Evolutionary conservation across 2,113 vertebrate species (phyloP).

Genomic region (Pelecanus crispus): DNA sequence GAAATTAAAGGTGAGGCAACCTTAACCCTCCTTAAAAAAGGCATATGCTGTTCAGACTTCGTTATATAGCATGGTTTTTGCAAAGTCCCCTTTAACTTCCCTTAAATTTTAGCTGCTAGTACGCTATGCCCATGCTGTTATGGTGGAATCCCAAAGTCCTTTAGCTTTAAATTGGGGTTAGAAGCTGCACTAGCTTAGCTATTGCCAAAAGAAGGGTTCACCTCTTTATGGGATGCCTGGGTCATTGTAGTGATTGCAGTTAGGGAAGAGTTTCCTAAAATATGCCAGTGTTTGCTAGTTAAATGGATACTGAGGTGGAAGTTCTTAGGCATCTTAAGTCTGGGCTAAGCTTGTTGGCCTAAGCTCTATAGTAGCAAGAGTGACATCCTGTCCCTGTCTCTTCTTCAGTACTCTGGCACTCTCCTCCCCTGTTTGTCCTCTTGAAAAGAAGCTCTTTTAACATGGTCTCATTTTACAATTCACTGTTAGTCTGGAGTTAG

Average conservation of each 20-base stretch:
- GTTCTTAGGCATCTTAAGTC: neutral
- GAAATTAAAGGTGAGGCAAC: constrained; percentile 88
- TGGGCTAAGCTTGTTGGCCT: neutral
- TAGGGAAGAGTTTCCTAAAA: neutral
- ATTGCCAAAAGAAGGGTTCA: neutral
- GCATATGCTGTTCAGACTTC: neutral
- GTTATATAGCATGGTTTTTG: neutral
- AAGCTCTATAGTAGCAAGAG: neutral
- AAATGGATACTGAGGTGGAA: neutral
- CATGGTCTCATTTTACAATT: neutral
- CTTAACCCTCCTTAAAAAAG: neutral
- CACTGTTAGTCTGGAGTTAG: neutral
- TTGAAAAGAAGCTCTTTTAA: neutral
- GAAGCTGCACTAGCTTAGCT: neutral
- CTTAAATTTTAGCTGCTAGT: neutral
- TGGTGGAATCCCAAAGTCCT: neutral
- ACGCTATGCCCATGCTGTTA: rapidly evolving
- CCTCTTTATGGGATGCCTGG: neutral
- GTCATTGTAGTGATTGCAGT: rapidly evolving
- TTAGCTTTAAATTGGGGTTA: neutral
- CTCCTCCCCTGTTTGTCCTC: neutral
- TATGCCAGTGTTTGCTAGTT: neutral
- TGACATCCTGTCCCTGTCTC: neutral
- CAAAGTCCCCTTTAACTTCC: neutral
- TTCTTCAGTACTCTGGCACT: neutral